These are phyloP conservation scores for Laupala kohalensis DNA, from an alignment of 1,140 invertebrate species.

Conservation along the genomic window DNA sequence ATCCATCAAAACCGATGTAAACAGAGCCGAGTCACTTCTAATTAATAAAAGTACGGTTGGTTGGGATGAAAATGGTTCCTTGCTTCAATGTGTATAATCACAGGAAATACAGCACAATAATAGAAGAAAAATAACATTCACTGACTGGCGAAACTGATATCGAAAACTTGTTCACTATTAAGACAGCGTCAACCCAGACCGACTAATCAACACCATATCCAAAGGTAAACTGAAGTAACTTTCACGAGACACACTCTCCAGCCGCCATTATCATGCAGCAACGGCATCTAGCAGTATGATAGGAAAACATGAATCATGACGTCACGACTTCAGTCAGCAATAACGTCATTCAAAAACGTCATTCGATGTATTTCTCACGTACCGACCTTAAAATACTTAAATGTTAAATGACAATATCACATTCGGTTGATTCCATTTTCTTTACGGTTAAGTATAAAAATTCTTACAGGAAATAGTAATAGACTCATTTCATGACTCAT, in stretches of 20 bases:
- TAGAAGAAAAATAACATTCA: not conserved
- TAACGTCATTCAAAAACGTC: too few relatives aligned
- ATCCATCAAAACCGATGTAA: not conserved
- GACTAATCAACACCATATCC: not conserved
- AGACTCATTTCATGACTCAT: too few relatives aligned
- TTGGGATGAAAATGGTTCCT: not conserved
- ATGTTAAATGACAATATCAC: too few relatives aligned
- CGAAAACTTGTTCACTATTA: not conserved
- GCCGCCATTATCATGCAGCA: constrained; percentile 12
- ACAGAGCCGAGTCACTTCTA: not conserved
- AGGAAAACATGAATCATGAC: not conserved
- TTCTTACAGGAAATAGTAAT: too few relatives aligned
- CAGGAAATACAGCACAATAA: not conserved
- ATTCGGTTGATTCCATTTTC: too few relatives aligned
- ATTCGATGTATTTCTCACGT: too few relatives aligned
- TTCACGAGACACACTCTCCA: not conserved
- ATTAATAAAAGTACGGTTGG: not conserved
- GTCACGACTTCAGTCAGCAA: too few relatives aligned
- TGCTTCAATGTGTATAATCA: not conserved
- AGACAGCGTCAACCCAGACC: not conserved
- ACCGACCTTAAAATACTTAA: too few relatives aligned
- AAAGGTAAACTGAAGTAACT: not conserved
- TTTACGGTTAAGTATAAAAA: too few relatives aligned
- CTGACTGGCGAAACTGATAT: too few relatives aligned
- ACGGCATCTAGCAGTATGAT: constrained; percentile 6